These are phyloP conservation scores for Vulpes lagopus DNA, from an alignment of 2,113 vertebrate species.

Conservation along the genomic window DNA sequence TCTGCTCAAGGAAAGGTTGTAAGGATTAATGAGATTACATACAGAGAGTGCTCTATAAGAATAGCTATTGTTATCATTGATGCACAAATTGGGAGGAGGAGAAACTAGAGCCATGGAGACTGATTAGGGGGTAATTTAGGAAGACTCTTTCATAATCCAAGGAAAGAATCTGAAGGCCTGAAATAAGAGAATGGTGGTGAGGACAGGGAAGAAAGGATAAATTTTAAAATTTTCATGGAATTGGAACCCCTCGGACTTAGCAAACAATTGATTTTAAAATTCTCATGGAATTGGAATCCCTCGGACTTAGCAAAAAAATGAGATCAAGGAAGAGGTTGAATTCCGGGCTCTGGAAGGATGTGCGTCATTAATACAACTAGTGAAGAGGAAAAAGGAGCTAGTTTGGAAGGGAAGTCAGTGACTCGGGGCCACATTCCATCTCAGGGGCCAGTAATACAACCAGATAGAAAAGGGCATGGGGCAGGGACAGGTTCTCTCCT, in stretches of 20 bases:
- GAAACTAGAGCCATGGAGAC: neutral
- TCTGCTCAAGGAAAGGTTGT: neutral
- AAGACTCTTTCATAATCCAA: conserved; percentile 15
- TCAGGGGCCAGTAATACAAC: neutral
- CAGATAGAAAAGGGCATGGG: neutral
- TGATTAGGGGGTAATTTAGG: neutral
- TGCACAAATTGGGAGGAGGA: neutral
- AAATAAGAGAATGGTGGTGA: neutral
- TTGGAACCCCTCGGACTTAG: neutral
- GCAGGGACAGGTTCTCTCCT: neutral
- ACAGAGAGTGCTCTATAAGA: neutral
- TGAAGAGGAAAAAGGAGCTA: neutral
- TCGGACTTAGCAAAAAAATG: neutral
- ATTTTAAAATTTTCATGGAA: neutral
- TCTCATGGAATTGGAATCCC: neutral
- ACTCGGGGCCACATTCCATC: neutral
- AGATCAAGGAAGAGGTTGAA: neutral
- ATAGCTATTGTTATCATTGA: neutral
- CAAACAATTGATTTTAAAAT: neutral
- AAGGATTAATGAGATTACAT: neutral
- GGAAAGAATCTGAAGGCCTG: neutral
- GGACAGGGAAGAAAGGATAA: conserved; percentile 1
- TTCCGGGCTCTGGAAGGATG: neutral
- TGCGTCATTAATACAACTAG: neutral
- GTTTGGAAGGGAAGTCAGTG: neutral